Evolutionary conservation across 1,140 invertebrate species (phyloP).

Genomic region (Halesus radiatus): DNA sequence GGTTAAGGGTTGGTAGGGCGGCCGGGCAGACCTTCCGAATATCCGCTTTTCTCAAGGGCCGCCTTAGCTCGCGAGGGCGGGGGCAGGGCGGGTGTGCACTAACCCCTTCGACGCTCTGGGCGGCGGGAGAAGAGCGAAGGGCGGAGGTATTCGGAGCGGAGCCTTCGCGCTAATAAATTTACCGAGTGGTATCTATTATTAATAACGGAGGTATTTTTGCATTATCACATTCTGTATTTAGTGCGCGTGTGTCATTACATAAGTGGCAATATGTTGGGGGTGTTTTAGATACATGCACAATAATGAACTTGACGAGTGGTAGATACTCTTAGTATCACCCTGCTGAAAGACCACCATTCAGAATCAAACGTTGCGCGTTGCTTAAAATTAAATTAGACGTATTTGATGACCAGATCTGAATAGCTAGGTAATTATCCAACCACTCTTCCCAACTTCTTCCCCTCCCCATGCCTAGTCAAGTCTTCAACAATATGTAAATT

Average conservation of each 20-base stretch:
- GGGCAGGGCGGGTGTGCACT: background rate
- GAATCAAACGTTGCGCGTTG: too few species aligned
- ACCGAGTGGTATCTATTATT: constrained; percentile 9
- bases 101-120: constrained; percentile 21
- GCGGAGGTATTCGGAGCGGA: background rate
- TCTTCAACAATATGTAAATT: too few species aligned
- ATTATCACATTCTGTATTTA: background rate
- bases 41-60: constrained; percentile 38
- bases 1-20: constrained; percentile 5
- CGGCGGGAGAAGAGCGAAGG: background rate
- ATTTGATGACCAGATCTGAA: too few species aligned
- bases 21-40: constrained; percentile 6
- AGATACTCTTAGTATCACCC: too few species aligned
- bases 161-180: constrained; percentile 29
- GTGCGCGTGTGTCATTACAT: background rate
- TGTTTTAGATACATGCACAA: too few species aligned
- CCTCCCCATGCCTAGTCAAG: too few species aligned
- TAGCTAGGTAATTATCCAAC: too few species aligned
- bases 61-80: constrained; percentile 30
- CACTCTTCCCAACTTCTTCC: too few species aligned
- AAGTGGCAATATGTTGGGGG: background rate
- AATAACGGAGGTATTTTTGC: constrained; percentile 18
- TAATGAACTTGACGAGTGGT: too few species aligned
- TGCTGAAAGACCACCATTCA: too few species aligned
- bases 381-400: too few species aligned